Evolutionary conservation across 2,113 vertebrate species (phyloP).

Genomic region (Atractosteus spatula): DNA sequence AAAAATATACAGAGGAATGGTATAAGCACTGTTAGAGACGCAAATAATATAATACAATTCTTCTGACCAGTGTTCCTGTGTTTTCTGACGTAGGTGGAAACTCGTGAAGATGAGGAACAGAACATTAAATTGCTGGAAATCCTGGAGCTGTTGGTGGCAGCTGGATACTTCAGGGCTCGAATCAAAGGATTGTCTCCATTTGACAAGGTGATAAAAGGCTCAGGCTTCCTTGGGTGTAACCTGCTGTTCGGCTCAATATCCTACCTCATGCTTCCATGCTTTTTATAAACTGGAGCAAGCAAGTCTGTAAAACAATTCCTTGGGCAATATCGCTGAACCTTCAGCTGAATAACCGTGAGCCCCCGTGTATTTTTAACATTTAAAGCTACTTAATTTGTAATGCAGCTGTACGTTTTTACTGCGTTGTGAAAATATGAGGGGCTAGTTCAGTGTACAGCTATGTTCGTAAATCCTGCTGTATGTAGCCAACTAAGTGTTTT

Average conservation of each 20-base stretch:
- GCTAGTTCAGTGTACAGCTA: no score
- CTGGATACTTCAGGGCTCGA: constrained; percentile 93
- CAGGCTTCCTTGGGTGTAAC: no score
- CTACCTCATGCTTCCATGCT: no score
- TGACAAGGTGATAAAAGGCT: constrained; percentile 77
- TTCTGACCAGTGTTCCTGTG: not conserved
- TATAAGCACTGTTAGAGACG: not conserved
- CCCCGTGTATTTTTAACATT: no score
- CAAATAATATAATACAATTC: not conserved
- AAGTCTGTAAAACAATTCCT: not conserved
- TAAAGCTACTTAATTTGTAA: no score
- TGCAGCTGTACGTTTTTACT: no score
- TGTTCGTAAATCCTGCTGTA: no score
- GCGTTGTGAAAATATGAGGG: no score
- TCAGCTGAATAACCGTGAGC: no score
- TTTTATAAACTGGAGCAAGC: not conserved
- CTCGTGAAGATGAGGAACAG: constrained; percentile 94
- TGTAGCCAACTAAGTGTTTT: no score
- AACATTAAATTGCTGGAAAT: constrained; percentile 87
- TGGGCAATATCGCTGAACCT: constrained; percentile 1
- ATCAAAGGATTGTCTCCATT: constrained; percentile 95
- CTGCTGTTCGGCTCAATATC: no score
- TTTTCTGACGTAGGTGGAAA: constrained; percentile 79
- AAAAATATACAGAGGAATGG: not conserved
- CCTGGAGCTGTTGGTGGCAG: constrained; percentile 91